These are phyloP conservation scores for Marisa cornuarietis DNA, from an alignment of 1,140 invertebrate species.

Conservation along the genomic window DNA sequence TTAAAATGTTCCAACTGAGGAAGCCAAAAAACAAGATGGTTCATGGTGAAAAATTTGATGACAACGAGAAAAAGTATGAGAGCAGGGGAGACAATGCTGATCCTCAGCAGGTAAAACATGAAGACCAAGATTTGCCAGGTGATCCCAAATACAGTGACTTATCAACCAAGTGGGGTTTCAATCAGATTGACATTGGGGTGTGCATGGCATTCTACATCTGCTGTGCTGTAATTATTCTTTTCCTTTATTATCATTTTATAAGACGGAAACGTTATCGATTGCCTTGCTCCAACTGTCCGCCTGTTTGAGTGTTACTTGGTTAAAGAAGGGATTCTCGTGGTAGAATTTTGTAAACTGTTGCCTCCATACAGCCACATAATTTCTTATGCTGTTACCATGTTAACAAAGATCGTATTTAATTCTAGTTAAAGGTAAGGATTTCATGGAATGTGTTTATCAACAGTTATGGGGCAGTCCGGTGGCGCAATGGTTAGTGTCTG, in stretches of 20 bases:
- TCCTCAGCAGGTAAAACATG: neutral
- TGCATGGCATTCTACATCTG: conserved; percentile 71
- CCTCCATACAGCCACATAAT: too few relatives aligned
- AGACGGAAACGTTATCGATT: conserved; percentile 32
- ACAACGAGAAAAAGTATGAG: neutral
- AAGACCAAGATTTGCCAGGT: neutral
- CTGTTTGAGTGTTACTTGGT: conserved; percentile 9
- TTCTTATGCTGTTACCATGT: too few relatives aligned
- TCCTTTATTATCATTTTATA: conserved; percentile 75
- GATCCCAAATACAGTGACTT: neutral
- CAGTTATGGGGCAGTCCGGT: too few relatives aligned
- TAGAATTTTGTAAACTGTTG: too few relatives aligned
- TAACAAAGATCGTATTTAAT: too few relatives aligned
- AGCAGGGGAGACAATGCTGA: neutral
- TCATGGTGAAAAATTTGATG: neutral
- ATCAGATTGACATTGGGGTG: conserved; percentile 4
- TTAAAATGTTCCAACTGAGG: conserved; percentile 17
- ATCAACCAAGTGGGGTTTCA: neutral
- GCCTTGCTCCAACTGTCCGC: conserved; percentile 23
- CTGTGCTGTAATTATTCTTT: conserved; percentile 75
- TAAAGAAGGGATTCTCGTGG: too few relatives aligned
- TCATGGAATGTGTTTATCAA: too few relatives aligned
- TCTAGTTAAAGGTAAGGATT: too few relatives aligned
- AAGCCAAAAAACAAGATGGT: neutral
- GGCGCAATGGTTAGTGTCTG: too few relatives aligned